These are phyloP conservation scores for Habroteleia sp. DNA, from an alignment of 2,888 invertebrate genomes.

Conservation along the genomic window DNA sequence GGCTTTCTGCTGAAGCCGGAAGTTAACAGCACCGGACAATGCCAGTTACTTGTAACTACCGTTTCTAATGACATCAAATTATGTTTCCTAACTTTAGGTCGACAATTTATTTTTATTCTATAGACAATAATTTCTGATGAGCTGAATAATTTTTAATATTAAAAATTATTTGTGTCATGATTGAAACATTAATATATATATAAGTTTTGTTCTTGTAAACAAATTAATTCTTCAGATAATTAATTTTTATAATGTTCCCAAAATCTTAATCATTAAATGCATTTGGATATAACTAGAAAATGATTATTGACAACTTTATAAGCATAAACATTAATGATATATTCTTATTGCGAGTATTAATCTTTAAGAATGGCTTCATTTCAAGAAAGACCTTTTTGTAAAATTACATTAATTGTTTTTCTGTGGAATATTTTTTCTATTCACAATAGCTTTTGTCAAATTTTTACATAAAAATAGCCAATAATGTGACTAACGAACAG, in stretches of 20 bases:
- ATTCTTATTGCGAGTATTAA: too few species aligned
- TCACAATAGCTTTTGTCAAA: constrained; percentile 30
- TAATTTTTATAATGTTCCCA: too few species aligned
- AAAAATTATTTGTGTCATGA: too few species aligned
- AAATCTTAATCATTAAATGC: too few species aligned
- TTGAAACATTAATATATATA: too few species aligned
- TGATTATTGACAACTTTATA: too few species aligned
- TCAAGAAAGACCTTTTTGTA: too few species aligned
- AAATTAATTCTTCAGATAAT: too few species aligned
- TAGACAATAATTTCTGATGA: constrained; percentile 48
- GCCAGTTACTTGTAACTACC: constrained; percentile 72
- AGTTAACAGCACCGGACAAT: constrained; percentile 79
- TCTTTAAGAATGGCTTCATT: too few species aligned
- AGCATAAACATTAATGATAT: too few species aligned
- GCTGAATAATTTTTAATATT: constrained; percentile 10
- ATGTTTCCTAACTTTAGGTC: constrained; percentile 72
- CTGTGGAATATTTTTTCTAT: background rate
- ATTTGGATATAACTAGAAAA: too few species aligned
- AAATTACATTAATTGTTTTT: constrained; percentile 28
- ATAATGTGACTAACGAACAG: constrained; percentile 53
- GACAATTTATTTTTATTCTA: constrained; percentile 60
- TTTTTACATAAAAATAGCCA: constrained; percentile 42
- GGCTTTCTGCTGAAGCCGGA: constrained; percentile 71
- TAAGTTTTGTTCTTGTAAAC: background rate
- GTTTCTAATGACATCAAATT: constrained; percentile 75